Evolutionary conservation across 2,113 vertebrate species (phyloP).

Genomic region (Silurus meridionalis): DNA sequence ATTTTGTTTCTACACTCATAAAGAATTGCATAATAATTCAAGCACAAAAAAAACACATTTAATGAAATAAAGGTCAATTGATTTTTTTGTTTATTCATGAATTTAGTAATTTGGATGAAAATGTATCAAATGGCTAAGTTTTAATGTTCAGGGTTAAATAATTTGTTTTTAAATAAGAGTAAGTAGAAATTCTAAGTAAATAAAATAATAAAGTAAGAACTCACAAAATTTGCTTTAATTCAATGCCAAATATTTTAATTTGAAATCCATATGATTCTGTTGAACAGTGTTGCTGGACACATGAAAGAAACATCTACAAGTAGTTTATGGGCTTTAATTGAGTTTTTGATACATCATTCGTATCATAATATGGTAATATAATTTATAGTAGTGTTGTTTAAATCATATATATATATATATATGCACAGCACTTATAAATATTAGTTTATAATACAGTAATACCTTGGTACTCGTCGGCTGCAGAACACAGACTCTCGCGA

Average conservation of each 20-base stretch:
- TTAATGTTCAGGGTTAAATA: background rate
- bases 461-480: too few species aligned
- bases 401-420: background rate
- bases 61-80: background rate
- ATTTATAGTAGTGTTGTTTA: background rate
- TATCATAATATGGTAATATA: background rate
- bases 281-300: background rate
- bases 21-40: conserved; percentile 5
- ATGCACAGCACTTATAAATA: too few species aligned
- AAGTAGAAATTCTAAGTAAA: background rate
- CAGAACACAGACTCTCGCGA: too few species aligned
- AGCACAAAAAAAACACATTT: background rate
- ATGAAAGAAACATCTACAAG: background rate
- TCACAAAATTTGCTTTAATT: background rate
- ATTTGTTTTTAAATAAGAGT: background rate
- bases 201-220: background rate
- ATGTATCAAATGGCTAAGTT: background rate
- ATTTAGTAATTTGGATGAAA: background rate
- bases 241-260: background rate
- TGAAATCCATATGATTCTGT: background rate
- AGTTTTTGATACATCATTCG: background rate
- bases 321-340: background rate
- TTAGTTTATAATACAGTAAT: too few species aligned
- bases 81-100: background rate
- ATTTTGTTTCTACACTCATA: background rate